Base-by-base conservation (phyloP, 2,797 vertebrate species). In the Rhincodon typus region DNA sequence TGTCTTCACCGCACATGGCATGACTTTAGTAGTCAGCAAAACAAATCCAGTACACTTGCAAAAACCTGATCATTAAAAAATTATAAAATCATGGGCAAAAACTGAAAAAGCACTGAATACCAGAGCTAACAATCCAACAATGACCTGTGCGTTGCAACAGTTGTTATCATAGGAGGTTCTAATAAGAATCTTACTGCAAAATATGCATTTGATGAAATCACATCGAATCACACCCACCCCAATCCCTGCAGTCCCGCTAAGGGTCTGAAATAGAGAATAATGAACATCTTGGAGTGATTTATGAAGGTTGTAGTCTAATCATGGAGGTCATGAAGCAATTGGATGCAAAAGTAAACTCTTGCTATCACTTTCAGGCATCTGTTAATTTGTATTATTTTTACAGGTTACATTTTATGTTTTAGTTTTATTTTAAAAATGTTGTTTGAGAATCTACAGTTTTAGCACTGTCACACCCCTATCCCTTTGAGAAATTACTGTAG, bases 11-110 rank as follows among this genome's bases (percentile, higher is more conserved):
- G 70, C 94, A 57, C 42, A 53, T 27, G 38, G 25, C 57, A 30
- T 53, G 94, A 12, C 70, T 95, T 53, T 19, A 70, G 53, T 21
- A 50, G 88, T n/a, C 50, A 53, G 69, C 67, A 94, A 69, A 94
- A 42, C 62, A 72, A 72, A 74, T 50, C 42, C 50, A 94, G 27
- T 70, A 72, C 21, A 15, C 50, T 95, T 62, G 57, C 46, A 77
- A 95, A 94, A 74, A 95, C 72, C 46, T 72, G 91, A 94, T 34
- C 30, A 17, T 74, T 95, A n/a, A 25, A 94, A 95, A 50, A 74
- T 12, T 93, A 21, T 77, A 94, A 94, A 94, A 70, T 67, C 23
- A 6, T 50, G 34, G 17, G 42, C 94, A 74, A 50, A 53, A 70
- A 77, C 8, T 53, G 27, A 77, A 69, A 69, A 93, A 95, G 94